Percentiles rank a stretch among this genome's conserved stretches.
Conservation (phyloP, 2,888 invertebrate genomes). For the Cacoxenus indagator region DNA sequence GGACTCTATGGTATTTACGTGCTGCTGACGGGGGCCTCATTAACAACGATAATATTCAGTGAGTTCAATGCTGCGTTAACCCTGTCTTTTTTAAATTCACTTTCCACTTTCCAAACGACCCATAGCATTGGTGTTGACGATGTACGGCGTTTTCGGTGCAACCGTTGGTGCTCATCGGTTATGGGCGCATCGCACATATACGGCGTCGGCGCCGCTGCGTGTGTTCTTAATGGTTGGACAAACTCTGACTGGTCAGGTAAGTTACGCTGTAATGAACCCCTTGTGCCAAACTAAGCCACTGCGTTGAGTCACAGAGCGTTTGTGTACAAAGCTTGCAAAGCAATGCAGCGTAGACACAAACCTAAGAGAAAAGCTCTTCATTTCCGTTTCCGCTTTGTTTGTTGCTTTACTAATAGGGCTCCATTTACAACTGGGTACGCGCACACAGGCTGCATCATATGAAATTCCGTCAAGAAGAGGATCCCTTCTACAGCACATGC, state of each 20-base stretch:
- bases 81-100: conserved; percentile 47
- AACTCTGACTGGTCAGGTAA: conserved; percentile 89
- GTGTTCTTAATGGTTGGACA: conserved; percentile 86
- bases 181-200: conserved; percentile 91
- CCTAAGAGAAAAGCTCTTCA: conserved; percentile 24
- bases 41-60: conserved; percentile 78
- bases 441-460: conserved; percentile 87
- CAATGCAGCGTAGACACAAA: conserved; percentile 38
- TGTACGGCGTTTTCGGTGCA: conserved; percentile 81
- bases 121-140: conserved; percentile 77
- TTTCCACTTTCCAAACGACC: conserved; percentile 60
- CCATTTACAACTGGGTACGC: conserved; percentile 87
- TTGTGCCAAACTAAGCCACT: conserved; percentile 9
- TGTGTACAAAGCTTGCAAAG: not conserved
- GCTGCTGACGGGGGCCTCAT: conserved; percentile 74
- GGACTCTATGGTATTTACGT: conserved; percentile 78
- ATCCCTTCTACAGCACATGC: conserved; percentile 83
- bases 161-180: conserved; percentile 94
- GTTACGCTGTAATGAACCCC: too few species aligned
- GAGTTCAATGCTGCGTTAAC: conserved; percentile 66
- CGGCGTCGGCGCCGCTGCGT: conserved; percentile 79
- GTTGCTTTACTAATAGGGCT: conserved; percentile 74
- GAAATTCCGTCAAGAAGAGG: conserved; percentile 81
- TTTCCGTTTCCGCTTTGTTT: not conserved
- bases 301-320: conserved; percentile 11